Evolutionary conservation across 2,797 vertebrate species (phyloP), one percentile per base, ranked within the genome.

Genomic region (Gastrophryne carolinensis): DNA sequence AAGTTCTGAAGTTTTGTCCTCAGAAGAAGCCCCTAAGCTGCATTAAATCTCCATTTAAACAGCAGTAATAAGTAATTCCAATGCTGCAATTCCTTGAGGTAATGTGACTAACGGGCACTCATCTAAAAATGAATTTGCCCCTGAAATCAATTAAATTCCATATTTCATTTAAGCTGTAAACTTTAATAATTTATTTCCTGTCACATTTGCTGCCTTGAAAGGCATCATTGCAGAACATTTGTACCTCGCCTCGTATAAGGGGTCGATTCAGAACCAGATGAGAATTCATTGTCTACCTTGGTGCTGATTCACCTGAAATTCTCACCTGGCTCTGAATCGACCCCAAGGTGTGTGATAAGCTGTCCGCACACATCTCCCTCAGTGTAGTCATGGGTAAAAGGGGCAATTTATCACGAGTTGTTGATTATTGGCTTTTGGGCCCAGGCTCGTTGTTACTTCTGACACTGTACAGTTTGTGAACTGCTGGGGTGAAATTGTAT

Each of bases 11-110:
- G 30, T 50, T 66, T 52, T 66, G 35, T 35, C 63, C 44, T 66
- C 29, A 13, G 11, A 30, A 15, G 29, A 24, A 29, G n/a, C 47
- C 17, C 13, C 12, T 30, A 66, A 66, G 47, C 15, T 12, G 27
- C 44, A 49, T 35, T 34, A 52, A 50, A 66, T 52, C 29, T 13
- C 17, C 50, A 17, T 66, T 66, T 30, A 66, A 23, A 66, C 47
- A 35, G 21, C 49, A 47, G 63, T n/a, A 66, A 50, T 26, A 23
- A 17, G 23, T 37, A 7, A 44, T 44, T 44, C n/a, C 13, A 19
- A 34, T n/a, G 17, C 21, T 21, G 63, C 29, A 30, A 34, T 47
- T 64, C 39, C 61, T 30, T 5, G 17, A 13, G 49, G 63, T 49
- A n/a, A 49, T 29, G 13, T 13, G 19, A 34, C 44, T 49, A 12